phyloP scores from a whole-genome alignment of 2,113 vertebrate species.

The Erpornis zantholeuca region DNA sequence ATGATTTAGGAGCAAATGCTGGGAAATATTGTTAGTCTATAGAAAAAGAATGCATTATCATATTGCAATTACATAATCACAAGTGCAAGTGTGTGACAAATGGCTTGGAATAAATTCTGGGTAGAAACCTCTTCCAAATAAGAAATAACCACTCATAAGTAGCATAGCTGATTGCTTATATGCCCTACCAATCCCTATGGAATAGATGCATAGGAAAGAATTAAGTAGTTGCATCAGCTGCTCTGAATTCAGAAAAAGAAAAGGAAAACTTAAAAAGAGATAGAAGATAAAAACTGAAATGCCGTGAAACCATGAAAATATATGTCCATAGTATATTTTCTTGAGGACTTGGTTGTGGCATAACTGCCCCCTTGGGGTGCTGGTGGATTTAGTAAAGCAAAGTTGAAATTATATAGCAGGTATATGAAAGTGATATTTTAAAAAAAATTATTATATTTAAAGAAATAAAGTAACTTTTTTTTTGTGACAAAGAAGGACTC shows the following conservation, averaged over 20 bases:
- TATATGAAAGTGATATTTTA: neutral
- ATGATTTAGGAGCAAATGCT: neutral
- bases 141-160: slow-evolving; percentile 14
- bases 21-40: neutral
- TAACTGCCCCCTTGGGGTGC: neutral
- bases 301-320: neutral
- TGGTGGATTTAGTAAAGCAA: neutral
- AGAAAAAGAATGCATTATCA: neutral
- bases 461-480: neutral
- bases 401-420: neutral
- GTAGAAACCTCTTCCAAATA: slow-evolving; percentile 15
- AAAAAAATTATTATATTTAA: neutral
- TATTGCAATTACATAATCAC: neutral
- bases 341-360: neutral
- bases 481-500: neutral
- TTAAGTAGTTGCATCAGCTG: neutral
- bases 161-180: neutral
- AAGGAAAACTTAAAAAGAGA: neutral
- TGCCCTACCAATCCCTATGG: neutral
- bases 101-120: slow-evolving; percentile 12
- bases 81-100: neutral
- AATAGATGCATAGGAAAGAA: neutral
- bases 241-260: neutral
- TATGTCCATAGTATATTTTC: neutral
- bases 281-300: neutral